phyloP scores from a whole-genome alignment of 2,113 vertebrate species.

The Mola mola region DNA sequence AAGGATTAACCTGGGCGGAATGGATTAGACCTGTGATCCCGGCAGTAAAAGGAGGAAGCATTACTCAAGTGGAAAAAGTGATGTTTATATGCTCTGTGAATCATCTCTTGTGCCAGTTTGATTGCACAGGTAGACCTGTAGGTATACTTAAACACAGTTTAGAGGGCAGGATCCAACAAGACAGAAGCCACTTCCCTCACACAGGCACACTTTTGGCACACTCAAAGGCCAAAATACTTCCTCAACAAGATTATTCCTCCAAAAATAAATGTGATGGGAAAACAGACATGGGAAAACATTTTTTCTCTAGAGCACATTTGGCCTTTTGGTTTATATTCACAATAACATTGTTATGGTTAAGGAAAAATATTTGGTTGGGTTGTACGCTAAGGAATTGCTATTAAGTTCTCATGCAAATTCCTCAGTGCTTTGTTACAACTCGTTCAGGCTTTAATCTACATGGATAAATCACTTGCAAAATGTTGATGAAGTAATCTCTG shows the following conservation, averaged over 20 bases:
- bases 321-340: constrained; percentile 34
- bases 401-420: constrained; percentile 44
- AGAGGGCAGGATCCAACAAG: constrained; percentile 73
- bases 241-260: constrained; percentile 41
- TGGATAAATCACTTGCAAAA: constrained; percentile 46
- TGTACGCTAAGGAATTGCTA: constrained; percentile 33
- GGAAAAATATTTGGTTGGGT: constrained; percentile 20
- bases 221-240: constrained; percentile 49
- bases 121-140: constrained; percentile 63
- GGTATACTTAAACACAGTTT: constrained; percentile 43
- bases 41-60: constrained; percentile 34
- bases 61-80: constrained; percentile 62
- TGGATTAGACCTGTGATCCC: constrained; percentile 22
- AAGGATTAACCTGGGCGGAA: constrained; percentile 49
- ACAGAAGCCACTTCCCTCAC: constrained; percentile 43
- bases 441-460: constrained; percentile 34
- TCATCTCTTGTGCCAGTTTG: constrained; percentile 58
- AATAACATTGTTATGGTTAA: constrained; percentile 10
- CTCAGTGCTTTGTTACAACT: constrained; percentile 65
- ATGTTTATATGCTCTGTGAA: constrained; percentile 61
- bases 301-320: constrained; percentile 25
- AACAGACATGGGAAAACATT: constrained; percentile 47
- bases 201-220: constrained; percentile 44
- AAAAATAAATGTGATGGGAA: constrained; percentile 58
- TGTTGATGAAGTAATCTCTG: constrained; percentile 50